Evolutionary conservation across 2,113 vertebrate species (phyloP).

Genomic region (Kryptolebias marmoratus): DNA sequence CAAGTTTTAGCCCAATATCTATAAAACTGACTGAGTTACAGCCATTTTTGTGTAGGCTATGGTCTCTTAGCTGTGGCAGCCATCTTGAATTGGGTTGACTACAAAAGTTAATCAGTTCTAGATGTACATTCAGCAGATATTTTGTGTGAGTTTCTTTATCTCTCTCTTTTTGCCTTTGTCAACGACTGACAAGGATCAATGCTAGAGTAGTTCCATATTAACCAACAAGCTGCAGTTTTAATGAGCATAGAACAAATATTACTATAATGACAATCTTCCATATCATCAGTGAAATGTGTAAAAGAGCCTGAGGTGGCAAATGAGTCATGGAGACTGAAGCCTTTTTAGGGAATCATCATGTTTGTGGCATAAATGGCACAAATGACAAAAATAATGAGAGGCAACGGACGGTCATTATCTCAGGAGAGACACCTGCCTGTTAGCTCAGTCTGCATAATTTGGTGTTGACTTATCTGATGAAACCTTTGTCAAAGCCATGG

Average conservation of each 20-base stretch:
- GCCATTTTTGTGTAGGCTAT: no score
- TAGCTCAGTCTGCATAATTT: neutral
- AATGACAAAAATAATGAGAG: neutral
- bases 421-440: neutral
- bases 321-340: neutral
- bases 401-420: neutral
- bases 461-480: neutral
- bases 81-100: no score
- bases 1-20: no score
- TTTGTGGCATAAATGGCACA: neutral
- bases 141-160: neutral
- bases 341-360: neutral
- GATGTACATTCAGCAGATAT: neutral
- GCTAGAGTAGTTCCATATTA: neutral
- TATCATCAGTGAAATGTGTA: neutral
- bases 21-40: no score
- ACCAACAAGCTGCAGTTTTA: neutral
- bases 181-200: neutral
- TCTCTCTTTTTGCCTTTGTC: no score
- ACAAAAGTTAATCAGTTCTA: no score
- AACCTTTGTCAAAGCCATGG: neutral
- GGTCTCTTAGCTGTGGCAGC: no score
- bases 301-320: neutral
- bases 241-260: neutral
- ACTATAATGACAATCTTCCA: neutral